These are phyloP conservation scores for Eugnorisma glareosa DNA, from an alignment of 2,888 invertebrate genomes.

Conservation along the genomic window DNA sequence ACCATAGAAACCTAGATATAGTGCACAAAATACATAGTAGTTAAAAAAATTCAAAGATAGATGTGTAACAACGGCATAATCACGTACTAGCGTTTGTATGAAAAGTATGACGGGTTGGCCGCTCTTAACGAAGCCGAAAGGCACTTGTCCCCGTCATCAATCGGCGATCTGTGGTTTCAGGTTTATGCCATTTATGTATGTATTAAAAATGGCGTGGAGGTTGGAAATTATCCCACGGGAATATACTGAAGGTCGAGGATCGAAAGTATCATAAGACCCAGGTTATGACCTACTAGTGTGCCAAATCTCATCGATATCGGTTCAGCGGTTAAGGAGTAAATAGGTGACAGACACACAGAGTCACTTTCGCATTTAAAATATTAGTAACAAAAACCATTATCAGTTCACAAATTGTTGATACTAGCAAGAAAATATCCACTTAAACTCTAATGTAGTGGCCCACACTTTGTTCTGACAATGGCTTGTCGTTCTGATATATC, in stretches of 20 bases:
- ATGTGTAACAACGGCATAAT: too few species aligned
- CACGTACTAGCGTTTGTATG: too few species aligned
- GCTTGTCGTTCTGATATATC: conserved; percentile 72
- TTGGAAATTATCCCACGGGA: not conserved
- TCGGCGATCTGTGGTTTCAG: too few species aligned
- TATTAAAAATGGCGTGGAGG: not conserved
- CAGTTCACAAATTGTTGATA: not conserved
- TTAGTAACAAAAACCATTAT: not conserved
- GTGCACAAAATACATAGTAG: too few species aligned
- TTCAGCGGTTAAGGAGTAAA: not conserved
- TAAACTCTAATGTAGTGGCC: conserved; percentile 54
- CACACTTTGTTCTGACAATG: conserved; percentile 60
- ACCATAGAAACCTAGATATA: too few species aligned
- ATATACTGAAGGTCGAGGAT: not conserved
- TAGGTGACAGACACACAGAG: not conserved
- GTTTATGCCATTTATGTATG: not conserved
- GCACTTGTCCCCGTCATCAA: too few species aligned
- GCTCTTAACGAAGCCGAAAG: too few species aligned
- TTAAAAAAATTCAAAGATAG: too few species aligned
- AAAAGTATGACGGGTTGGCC: too few species aligned
- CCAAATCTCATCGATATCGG: not conserved
- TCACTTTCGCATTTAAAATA: not conserved
- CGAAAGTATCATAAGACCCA: not conserved
- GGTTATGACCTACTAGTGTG: not conserved
- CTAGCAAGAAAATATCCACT: not conserved